Evolutionary conservation across 2,888 invertebrate genomes (phyloP), one percentile per base, ranked within the genome.

Genomic region (Leucoma salicis): DNA sequence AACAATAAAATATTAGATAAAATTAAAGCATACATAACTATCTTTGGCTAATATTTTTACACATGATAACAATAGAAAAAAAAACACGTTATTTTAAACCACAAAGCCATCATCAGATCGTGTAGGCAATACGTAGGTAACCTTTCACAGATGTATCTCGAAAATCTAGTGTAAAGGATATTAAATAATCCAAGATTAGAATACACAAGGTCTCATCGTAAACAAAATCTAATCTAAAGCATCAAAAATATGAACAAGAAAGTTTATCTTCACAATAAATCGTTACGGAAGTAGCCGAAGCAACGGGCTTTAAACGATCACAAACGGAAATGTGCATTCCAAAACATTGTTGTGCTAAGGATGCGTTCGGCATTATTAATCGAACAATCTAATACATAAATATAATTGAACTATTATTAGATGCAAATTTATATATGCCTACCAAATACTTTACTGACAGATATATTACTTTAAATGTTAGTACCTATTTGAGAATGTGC

Each of bases 41-140:
- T 65, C 65, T 65, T 65, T 65, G 65, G 65, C 66, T 60, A 65
- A 39, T 48, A 49, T 31, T 53, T 56, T 64, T 54, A 51, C 48
- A 46, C 35, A 49, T 48, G 33, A 42, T 49, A 48, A 57, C 33
- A 44, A 31, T 48, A 41, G 14, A 42, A 46, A 6, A 21, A 21
- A 8, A 21, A 21, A 2, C 21, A 16, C 14, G 37, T 33, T 24
- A 21, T 21, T 21, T 21, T 21, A 21, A 34, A 29, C 10, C 11
- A 29, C 14, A 32, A 27, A 4, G 10, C 10, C 32, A 13, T 21
- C 28, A 37, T 40, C 21, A 21, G 41, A 27, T 13, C 38, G 35
- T 42, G 52, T 45, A n/a, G n/a, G n/a, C n/a, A n/a, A n/a, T n/a
- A 60, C 28, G 15, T 57, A 55, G 57, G 45, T 34, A 36, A 42